Evolutionary conservation across 2,113 vertebrate species (phyloP).

Genomic region (Balaeniceps rex): DNA sequence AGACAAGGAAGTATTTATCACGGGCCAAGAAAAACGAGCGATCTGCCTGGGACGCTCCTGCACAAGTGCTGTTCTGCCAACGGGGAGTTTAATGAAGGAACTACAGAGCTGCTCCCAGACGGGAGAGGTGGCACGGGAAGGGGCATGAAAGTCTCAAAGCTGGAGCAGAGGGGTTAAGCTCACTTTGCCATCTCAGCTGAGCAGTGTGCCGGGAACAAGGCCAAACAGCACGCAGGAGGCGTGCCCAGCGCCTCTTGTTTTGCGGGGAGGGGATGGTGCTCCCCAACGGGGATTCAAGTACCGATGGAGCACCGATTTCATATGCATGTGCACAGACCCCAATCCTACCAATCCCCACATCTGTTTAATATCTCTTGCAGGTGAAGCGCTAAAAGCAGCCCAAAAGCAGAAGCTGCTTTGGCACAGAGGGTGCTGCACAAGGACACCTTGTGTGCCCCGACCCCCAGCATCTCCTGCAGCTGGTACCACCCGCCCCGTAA

Average conservation of each 20-base stretch:
- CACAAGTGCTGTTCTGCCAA: background rate
- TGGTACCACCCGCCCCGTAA: background rate
- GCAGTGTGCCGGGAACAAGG: background rate
- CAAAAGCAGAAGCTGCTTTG: background rate
- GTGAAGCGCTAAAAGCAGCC: background rate
- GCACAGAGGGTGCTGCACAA: background rate
- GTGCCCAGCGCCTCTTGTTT: accelerated
- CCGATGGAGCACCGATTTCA: background rate
- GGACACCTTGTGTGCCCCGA: background rate
- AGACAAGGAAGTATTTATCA: conserved; percentile 15
- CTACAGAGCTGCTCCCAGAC: background rate
- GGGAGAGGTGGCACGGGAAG: background rate
- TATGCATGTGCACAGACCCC: accelerated
- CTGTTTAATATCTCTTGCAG: background rate
- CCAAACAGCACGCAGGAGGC: background rate
- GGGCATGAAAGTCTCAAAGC: background rate
- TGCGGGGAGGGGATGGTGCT: background rate
- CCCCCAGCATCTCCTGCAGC: background rate
- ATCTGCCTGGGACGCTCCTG: background rate
- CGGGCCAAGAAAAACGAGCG: background rate
- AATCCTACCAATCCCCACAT: background rate
- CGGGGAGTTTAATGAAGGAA: background rate
- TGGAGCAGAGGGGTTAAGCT: background rate
- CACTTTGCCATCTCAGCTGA: background rate
- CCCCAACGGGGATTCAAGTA: background rate